Base-by-base conservation (phyloP, 2,797 vertebrate species). In the Octomys mimax region DNA sequence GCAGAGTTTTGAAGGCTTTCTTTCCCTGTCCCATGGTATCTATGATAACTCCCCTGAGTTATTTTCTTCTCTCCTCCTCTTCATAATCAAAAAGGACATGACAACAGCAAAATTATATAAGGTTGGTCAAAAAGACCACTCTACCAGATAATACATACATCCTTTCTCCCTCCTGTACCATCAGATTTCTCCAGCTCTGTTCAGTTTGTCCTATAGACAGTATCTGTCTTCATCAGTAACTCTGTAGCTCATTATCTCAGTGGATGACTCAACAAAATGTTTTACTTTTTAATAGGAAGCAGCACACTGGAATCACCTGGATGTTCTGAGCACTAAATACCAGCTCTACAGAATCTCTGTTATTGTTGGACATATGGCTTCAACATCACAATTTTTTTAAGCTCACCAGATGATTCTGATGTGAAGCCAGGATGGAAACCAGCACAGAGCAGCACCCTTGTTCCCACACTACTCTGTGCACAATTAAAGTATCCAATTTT, bases 161-260 rank as follows among this genome's bases (percentile, higher is more conserved):
- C 80, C 73, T 83, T 83, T 93, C 54, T 92, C 84, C 57, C n/a
- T 89, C 81, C 46, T 19, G 1, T 31, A 75, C 46, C 31, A 1
- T 31, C 10, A 57, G 42, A 66, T 26, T 3, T 85, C 28, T 87
- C 26, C 42, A 73, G 31, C n/a, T 73, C 54, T 16, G 8, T 21
- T 80, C 62, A 14, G 2, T 14, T 10, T 91, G 62, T 90, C 57
- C 71, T 77, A 10, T 2, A 52, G 64, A 68, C 80, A 26, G 5
- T 52, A 81, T 86, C 52, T 92, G 49, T 92, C 62, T 88, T 86
- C 84, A 89, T 52, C 71, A 92, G 10, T 85, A 85, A 62, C 28
- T 28, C 2, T 68, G 61, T 31, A 31, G 22, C n/a, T 75, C 21
- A 46, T 93, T 75, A 24, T 91, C 87, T 87, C 28, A 18, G n/a